Conservation (phyloP, 2,888 invertebrate species). For the Microctonus brassicae region DNA sequence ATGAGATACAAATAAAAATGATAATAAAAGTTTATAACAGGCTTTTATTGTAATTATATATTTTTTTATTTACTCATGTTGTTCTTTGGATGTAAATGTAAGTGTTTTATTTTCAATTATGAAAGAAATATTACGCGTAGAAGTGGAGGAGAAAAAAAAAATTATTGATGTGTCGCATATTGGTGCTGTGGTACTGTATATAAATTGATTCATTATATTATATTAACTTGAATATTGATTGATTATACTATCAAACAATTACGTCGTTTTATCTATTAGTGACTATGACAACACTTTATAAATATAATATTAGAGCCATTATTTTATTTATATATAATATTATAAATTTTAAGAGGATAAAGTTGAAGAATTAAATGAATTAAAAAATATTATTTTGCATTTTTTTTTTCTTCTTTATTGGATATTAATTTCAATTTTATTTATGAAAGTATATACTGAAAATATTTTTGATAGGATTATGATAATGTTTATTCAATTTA, state of each 20-base stretch:
- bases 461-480: too few relatives aligned
- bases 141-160: neutral
- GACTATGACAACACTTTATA: neutral
- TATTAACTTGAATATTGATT: conserved; percentile 50
- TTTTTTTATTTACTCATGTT: neutral
- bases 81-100: neutral
- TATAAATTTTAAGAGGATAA: neutral
- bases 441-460: too few relatives aligned
- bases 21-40: neutral
- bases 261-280: conserved; percentile 51
- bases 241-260: conserved; percentile 55
- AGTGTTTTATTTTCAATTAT: neutral
- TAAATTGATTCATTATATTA: conserved; percentile 57
- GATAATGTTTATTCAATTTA: too few relatives aligned
- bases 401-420: too few relatives aligned
- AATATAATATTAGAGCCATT: neutral
- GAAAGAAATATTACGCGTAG: conserved; percentile 9
- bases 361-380: neutral
- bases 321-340: neutral
- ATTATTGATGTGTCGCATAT: conserved; percentile 20
- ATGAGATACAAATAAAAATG: neutral
- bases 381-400: neutral
- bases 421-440: too few relatives aligned
- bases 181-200: conserved; percentile 38
- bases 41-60: too few relatives aligned